These are phyloP conservation scores for Bradypus variegatus DNA, from an alignment of 2,797 vertebrate species.

Conservation along the genomic window DNA sequence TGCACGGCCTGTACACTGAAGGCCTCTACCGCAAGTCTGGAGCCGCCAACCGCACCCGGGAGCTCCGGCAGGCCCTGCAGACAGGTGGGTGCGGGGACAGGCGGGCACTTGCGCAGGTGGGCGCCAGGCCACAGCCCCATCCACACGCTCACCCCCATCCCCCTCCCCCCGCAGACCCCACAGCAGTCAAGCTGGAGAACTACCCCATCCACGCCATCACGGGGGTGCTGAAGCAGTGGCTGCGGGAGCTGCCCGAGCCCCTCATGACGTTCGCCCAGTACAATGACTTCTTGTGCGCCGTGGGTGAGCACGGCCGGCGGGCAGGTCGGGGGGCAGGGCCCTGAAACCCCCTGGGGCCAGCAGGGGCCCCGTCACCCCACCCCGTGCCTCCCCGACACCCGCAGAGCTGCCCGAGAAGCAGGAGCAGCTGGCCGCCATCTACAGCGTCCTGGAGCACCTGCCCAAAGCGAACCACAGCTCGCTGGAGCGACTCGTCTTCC, in stretches of 20 bases:
- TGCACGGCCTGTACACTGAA: conserved; percentile 95
- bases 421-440: conserved; percentile 90
- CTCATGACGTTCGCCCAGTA: conserved; percentile 95
- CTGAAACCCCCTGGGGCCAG: no score
- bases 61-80: conserved; percentile 89
- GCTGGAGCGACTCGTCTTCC: conserved; percentile 93
- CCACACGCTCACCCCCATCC: fast-evolving
- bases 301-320: conserved; percentile 78
- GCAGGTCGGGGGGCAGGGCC: no score
- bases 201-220: conserved; percentile 96
- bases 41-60: conserved; percentile 93
- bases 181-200: conserved; percentile 84
- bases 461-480: conserved; percentile 86
- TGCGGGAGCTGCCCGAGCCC: conserved; percentile 93
- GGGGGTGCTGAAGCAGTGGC: conserved; percentile 95
- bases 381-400: background rate
- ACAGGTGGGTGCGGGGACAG: conserved; percentile 70
- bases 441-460: conserved; percentile 88
- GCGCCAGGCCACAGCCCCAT: fast-evolving
- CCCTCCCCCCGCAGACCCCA: conserved; percentile 77
- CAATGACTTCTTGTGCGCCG: conserved; percentile 89
- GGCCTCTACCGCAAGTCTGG: conserved; percentile 99
- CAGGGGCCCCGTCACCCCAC: no score
- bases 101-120: background rate
- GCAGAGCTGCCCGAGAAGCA: conserved; percentile 92